These are phyloP conservation scores for Tetraodon nigroviridis DNA, from an alignment of 2,113 vertebrate genomes.

Conservation along the genomic window DNA sequence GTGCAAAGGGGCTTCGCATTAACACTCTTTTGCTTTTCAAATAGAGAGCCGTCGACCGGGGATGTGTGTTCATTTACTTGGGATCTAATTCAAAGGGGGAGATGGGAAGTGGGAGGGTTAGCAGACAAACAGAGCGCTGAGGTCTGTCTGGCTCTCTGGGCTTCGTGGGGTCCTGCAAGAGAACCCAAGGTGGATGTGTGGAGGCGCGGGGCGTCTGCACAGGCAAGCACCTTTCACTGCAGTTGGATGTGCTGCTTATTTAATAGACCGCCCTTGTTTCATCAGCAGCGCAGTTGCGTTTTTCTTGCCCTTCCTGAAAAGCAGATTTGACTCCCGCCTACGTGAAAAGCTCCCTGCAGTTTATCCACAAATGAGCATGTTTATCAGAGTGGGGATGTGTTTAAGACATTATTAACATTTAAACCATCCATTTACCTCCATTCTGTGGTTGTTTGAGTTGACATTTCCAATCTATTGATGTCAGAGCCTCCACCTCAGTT, in stretches of 20 bases:
- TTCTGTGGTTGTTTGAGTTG: too few species aligned
- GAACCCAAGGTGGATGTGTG: constrained; percentile 20
- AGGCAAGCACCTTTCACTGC: constrained; percentile 6
- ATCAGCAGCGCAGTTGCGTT: constrained; percentile 16
- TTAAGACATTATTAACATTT: too few species aligned
- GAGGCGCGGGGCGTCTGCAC: not conserved
- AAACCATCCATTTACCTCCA: too few species aligned
- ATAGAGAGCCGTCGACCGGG: constrained; percentile 46
- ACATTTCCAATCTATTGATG: too few species aligned
- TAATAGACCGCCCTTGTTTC: constrained; percentile 19
- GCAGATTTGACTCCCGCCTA: too few species aligned
- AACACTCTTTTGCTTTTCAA: constrained; percentile 46
- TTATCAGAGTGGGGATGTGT: too few species aligned
- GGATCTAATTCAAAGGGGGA: constrained; percentile 41
- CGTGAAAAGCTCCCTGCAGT: too few species aligned
- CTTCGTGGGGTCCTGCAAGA: constrained; percentile 43
- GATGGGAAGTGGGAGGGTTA: constrained; percentile 46
- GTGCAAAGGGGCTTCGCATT: constrained; percentile 26
- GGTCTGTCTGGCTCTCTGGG: constrained; percentile 50
- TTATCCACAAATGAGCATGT: too few species aligned
- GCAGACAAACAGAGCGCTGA: constrained; percentile 20
- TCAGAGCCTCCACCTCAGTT: too few species aligned
- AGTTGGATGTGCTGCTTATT: not conserved
- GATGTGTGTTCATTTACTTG: constrained; percentile 55
- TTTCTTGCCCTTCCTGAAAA: not conserved